phyloP scores from a whole-genome alignment of 2,888 invertebrate species.

The Chymomyza caudatula region DNA sequence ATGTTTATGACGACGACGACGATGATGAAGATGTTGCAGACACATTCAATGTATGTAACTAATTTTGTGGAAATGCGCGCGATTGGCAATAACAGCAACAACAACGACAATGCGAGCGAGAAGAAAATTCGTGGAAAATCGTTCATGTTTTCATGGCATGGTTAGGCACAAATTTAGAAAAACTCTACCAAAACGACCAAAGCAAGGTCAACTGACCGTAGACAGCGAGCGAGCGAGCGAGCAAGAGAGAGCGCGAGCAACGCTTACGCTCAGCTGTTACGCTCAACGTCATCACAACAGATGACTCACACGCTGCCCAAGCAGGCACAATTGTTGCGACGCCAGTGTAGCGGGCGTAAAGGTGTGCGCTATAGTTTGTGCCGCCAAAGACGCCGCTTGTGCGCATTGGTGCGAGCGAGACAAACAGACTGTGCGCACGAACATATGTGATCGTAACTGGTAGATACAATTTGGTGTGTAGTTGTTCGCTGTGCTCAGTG shows the following conservation, averaged over 20 bases:
- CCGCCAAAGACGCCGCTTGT: neutral
- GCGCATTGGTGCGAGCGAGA: neutral
- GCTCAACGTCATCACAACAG: slow-evolving; percentile 42
- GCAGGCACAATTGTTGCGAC: slow-evolving; percentile 23
- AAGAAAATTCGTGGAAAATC: slow-evolving; percentile 56
- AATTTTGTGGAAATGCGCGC: slow-evolving; percentile 24
- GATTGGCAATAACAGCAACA: slow-evolving; percentile 6
- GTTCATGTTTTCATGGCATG: neutral
- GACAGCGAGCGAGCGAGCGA: slow-evolving; percentile 21
- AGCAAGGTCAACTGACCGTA: slow-evolving; percentile 52
- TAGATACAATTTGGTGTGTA: slow-evolving; percentile 18
- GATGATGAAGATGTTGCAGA: slow-evolving; percentile 13
- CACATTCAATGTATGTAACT: slow-evolving; percentile 17
- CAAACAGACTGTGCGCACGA: neutral
- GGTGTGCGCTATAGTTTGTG: slow-evolving; percentile 36
- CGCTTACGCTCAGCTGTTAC: neutral
- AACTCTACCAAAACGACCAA: slow-evolving; percentile 55
- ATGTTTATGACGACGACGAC: neutral
- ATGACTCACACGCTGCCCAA: slow-evolving; percentile 49
- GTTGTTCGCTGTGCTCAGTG: slow-evolving; percentile 56
- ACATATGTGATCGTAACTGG: slow-evolving; percentile 8
- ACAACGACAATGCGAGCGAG: slow-evolving; percentile 6
- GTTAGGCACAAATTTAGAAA: slow-evolving; percentile 51
- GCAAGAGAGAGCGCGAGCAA: slow-evolving; percentile 10
- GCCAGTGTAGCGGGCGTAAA: slow-evolving; percentile 50